These are phyloP conservation scores for Penaeus chinensis DNA, from an alignment of 1,140 invertebrate species.

Conservation along the genomic window DNA sequence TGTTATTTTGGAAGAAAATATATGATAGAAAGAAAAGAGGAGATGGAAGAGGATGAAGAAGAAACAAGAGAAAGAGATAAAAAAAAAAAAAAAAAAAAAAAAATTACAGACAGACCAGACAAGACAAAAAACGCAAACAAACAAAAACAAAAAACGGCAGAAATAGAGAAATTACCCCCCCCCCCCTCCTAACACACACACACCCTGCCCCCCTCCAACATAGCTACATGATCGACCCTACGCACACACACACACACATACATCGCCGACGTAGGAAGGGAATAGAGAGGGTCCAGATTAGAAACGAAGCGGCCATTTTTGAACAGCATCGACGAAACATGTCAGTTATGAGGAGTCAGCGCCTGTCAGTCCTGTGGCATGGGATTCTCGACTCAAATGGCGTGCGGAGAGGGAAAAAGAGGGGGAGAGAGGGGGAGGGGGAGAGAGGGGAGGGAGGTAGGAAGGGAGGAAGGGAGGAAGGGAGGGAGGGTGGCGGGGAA, in stretches of 20 bases:
- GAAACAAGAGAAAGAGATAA: background rate
- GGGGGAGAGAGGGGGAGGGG: background rate
- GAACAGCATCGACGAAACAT: no score
- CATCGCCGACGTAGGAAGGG: no score
- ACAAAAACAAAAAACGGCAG: background rate
- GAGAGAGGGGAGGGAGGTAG: no score
- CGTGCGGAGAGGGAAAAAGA: background rate
- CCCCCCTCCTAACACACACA: background rate
- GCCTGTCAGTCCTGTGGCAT: background rate
- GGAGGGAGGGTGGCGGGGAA: background rate
- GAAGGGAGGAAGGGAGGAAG: no score
- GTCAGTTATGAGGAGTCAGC: background rate
- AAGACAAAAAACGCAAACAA: background rate
- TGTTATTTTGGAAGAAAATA: no score
- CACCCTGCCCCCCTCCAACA: no score
- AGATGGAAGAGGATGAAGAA: conserved; percentile 1
- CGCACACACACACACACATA: no score
- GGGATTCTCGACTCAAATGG: background rate
- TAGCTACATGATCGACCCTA: no score
- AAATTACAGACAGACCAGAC: background rate
- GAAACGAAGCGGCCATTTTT: no score
- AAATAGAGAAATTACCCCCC: background rate
- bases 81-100: conserved; percentile 5
- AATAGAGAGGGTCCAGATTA: no score
- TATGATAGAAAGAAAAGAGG: background rate